Base-by-base conservation (phyloP, 2,888 invertebrate species). In the Troglohyphantes excavatus region DNA sequence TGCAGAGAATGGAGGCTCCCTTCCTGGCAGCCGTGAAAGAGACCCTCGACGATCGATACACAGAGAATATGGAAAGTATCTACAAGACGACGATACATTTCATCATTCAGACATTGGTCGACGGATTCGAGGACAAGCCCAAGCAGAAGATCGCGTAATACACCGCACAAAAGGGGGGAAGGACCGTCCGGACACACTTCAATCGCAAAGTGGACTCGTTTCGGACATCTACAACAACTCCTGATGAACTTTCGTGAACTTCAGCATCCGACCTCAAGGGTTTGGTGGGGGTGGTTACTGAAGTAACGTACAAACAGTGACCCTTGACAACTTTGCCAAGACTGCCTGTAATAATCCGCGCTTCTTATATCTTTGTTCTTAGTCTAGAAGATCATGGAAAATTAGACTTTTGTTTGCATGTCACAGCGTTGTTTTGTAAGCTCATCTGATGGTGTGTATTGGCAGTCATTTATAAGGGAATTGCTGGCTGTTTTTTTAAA, bases 81-180 rank as follows among this genome's bases (percentile, higher is more conserved):
- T 98, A 98, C 95, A 96, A 96, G 94, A 95, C 96, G 92, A 97
- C 97, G 82, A 97, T 98, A 93, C 96, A 96, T 93, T 97, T 97
- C 93, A 97, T 98, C 92, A 95, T 98, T 92, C 96, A 97, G 93
- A 97, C 97, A 90, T 94, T 98, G 91, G 95, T 96, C 78, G 95
- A 95, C 91, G 97, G 97, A 11, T 97, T 95, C 93, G 96, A 96
- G n/a, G 92, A 67, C 7, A 82, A 27, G 23, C 59, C 78, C 26
- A 61, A 65, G 23, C 70, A 86, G 72, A 90, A 90, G 17, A 83
- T 65, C 70, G 90, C 87, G 73, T 90, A 86, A 87, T 61, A 9
- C 13, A 33, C 7, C 27, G 9, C 9, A 21, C 17, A 13, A 19
- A n/a, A n/a, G n/a, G n/a, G n/a, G n/a, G n/a, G n/a, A n/a, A n/a